Conservation (phyloP, 1,140 invertebrate genomes). For the Leptopilina clavipes region DNA sequence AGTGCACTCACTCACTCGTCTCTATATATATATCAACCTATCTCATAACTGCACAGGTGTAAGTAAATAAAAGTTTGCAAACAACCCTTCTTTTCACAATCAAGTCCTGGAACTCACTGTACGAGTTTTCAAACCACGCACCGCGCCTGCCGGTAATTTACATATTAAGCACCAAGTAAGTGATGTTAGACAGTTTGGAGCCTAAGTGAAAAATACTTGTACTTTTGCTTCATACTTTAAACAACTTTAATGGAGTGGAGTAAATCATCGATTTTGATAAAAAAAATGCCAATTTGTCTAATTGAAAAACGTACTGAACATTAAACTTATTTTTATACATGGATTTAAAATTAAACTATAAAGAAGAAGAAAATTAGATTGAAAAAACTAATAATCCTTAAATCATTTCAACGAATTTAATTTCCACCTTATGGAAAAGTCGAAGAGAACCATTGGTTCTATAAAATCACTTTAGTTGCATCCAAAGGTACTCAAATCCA, state of each 20-base stretch:
- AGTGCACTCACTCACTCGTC: slow-evolving; percentile 37
- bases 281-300: background rate
- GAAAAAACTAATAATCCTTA: background rate
- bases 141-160: background rate
- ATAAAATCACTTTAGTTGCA: slow-evolving; percentile 4
- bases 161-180: slow-evolving; percentile 26
- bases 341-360: no score
- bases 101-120: slow-evolving; percentile 16
- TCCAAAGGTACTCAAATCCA: slow-evolving; percentile 28
- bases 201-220: slow-evolving; percentile 25
- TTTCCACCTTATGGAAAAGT: slow-evolving; percentile 28
- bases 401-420: slow-evolving; percentile 14
- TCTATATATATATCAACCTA: background rate
- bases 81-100: slow-evolving; percentile 34
- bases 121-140: slow-evolving; percentile 10
- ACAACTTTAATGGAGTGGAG: slow-evolving; percentile 15
- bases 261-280: background rate
- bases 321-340: no score
- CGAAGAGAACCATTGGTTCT: background rate
- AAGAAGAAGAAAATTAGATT: background rate
- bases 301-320: no score
- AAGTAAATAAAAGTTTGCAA: slow-evolving; percentile 14
- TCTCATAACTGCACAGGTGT: slow-evolving; percentile 33
- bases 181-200: slow-evolving; percentile 6
- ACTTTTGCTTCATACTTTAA: background rate